Evolutionary conservation across 2,113 vertebrate genomes (phyloP).

Genomic region (Leiothrix lutea): DNA sequence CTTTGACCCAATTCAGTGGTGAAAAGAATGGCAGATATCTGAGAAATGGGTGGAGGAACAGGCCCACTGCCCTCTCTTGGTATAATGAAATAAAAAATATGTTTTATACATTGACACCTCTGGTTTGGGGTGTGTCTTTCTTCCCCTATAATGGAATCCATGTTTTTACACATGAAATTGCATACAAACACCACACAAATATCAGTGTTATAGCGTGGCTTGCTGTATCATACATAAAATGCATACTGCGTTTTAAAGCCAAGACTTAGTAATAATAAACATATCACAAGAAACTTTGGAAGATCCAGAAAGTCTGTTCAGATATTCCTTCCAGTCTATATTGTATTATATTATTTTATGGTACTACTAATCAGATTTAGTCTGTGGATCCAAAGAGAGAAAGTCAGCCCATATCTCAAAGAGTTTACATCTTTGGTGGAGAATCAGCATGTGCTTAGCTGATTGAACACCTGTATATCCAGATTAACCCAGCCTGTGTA

Average conservation of each 20-base stretch:
- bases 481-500: not conserved
- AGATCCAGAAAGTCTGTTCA: not conserved
- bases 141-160: not conserved
- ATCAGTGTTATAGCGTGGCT: not conserved
- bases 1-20: not conserved
- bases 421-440: not conserved
- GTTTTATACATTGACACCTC: not conserved
- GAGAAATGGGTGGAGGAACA: not conserved
- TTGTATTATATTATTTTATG: not conserved
- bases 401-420: not conserved
- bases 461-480: not conserved
- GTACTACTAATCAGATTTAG: not conserved
- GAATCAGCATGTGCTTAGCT: not conserved
- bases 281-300: not conserved
- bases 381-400: not conserved
- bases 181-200: not conserved
- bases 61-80: not conserved
- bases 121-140: not conserved
- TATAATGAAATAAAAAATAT: not conserved
- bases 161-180: not conserved
- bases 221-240: not conserved
- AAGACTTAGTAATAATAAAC: not conserved
- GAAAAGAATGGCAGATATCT: not conserved
- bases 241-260: not conserved
- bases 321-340: not conserved